Conservation (phyloP, 23 tunicate genomes). For the Aplidium turbinatum region DNA sequence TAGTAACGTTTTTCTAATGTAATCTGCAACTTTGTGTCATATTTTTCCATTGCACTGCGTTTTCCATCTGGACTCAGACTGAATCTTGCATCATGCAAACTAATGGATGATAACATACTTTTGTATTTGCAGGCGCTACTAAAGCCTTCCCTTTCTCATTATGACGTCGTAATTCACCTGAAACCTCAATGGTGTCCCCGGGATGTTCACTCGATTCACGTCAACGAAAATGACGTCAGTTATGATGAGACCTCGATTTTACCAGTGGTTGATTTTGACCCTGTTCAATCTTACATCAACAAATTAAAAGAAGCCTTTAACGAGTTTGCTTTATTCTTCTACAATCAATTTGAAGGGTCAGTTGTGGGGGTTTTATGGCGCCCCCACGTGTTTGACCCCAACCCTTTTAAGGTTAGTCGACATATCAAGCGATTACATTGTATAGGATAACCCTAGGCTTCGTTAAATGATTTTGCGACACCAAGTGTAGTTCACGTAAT, state of each 20-base stretch:
- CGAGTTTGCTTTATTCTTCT: slow-evolving; percentile 79
- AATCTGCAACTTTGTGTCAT: too few species aligned
- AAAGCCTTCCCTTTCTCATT: slow-evolving; percentile 37
- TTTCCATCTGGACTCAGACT: too few species aligned
- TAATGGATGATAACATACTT: background rate
- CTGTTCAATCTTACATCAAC: slow-evolving; percentile 40
- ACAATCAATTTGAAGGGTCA: slow-evolving; percentile 42
- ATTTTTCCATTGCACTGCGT: too few species aligned
- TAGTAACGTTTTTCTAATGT: too few species aligned
- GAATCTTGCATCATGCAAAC: too few species aligned
- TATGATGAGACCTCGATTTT: too few species aligned
- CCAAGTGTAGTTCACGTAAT: too few species aligned
- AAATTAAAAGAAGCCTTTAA: slow-evolving; percentile 46
- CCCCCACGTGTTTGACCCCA: slow-evolving; percentile 44
- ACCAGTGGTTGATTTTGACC: slow-evolving; percentile 72
- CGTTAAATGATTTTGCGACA: too few species aligned
- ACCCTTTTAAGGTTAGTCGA: slow-evolving; percentile 52
- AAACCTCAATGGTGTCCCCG: slow-evolving; percentile 22
- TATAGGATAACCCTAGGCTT: too few species aligned
- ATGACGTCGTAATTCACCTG: slow-evolving; percentile 73
- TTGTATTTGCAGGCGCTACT: slow-evolving; percentile 26
- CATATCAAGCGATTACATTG: background rate
- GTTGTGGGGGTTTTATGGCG: slow-evolving; percentile 79
- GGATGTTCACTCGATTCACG: background rate
- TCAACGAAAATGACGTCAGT: too few species aligned